Evolutionary conservation across 1,140 invertebrate species (phyloP).

Genomic region (Coptotermes formosanus): DNA sequence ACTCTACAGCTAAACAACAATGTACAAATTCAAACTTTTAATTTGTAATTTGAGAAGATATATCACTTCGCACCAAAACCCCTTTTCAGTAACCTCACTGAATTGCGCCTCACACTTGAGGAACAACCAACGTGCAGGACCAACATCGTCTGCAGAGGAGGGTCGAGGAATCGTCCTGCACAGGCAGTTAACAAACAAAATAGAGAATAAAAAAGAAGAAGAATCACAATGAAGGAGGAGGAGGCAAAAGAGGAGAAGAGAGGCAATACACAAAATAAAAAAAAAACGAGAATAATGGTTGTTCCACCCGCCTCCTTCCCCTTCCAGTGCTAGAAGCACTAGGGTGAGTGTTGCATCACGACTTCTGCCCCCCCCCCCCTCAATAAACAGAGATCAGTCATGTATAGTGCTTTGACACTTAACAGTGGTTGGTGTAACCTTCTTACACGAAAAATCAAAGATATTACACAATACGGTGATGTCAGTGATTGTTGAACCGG

Average conservation of each 20-base stretch:
- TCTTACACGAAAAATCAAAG: too few relatives aligned
- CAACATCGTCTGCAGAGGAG: slow-evolving; percentile 1
- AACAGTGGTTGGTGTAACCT: too few relatives aligned
- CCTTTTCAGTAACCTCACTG: too few relatives aligned
- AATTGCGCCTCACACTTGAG: too few relatives aligned
- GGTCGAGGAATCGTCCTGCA: neutral
- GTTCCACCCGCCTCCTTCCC: neutral
- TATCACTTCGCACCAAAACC: too few relatives aligned
- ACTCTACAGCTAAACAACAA: too few relatives aligned
- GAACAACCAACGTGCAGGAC: too few relatives aligned
- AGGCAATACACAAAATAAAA: neutral
- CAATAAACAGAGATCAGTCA: neutral
- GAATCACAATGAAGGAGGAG: neutral
- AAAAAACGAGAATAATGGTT: neutral
- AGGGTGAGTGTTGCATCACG: neutral
- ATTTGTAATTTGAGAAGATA: too few relatives aligned
- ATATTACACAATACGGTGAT: too few relatives aligned
- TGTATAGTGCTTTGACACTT: neutral
- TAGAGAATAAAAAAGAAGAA: neutral
- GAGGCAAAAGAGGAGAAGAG: neutral
- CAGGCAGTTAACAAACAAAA: neutral
- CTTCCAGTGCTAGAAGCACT: neutral
- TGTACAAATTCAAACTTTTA: too few relatives aligned
- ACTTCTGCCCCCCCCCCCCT: neutral
- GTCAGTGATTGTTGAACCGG: too few relatives aligned